Percentiles rank a stretch among this genome's conserved stretches.
Conservation (phyloP, 2,797 vertebrate genomes). For the Lagocephalus sceleratus region DNA sequence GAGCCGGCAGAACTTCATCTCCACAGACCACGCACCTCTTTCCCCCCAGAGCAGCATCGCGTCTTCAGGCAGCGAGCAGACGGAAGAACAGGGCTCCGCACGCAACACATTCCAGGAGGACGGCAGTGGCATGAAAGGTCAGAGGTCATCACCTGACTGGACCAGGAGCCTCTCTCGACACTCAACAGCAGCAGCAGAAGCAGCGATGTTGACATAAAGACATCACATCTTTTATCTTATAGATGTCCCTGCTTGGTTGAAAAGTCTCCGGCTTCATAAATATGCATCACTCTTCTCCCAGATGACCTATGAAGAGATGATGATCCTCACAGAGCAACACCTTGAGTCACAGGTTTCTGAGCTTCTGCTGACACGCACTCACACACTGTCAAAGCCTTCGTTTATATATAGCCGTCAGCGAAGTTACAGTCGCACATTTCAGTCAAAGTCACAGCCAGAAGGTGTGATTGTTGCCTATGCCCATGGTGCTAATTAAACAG, state of each 20-base stretch:
- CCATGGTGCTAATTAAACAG: constrained; percentile 59
- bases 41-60: constrained; percentile 95
- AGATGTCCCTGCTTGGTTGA: constrained; percentile 95
- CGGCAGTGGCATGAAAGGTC: constrained; percentile 96
- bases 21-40: constrained; percentile 88
- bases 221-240: constrained; percentile 21
- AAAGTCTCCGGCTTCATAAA: constrained; percentile 95
- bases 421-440: constrained; percentile 36
- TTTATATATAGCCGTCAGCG: constrained; percentile 37
- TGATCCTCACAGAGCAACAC: constrained; percentile 93
- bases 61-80: constrained; percentile 95
- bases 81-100: constrained; percentile 83
- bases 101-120: constrained; percentile 96
- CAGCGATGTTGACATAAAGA: constrained; percentile 2
- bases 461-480: constrained; percentile 39
- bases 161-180: neutral
- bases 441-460: constrained; percentile 46
- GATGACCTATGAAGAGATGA: constrained; percentile 97
- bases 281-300: constrained; percentile 94
- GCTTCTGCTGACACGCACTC: constrained; percentile 14
- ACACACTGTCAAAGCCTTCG: constrained; percentile 17
- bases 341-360: constrained; percentile 89
- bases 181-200: constrained; percentile 27
- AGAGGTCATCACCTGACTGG: constrained; percentile 28
- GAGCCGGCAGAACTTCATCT: constrained; percentile 74